phyloP scores from a whole-genome alignment of 2,113 vertebrate species.

The Hylia prasina region DNA sequence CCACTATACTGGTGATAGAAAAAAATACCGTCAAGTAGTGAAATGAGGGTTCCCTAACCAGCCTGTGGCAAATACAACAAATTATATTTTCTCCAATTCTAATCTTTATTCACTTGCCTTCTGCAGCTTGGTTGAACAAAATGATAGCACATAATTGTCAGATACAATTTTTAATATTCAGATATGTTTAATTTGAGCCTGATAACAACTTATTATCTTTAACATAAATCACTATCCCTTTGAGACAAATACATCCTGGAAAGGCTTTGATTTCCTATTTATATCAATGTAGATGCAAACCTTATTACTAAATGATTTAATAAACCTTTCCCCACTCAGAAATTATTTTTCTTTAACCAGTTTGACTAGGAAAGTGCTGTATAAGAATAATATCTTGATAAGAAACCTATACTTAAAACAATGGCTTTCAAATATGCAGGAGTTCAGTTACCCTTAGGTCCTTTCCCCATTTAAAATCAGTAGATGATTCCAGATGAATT shows the following conservation, averaged over 20 bases:
- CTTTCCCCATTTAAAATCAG: not conserved
- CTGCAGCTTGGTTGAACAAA: not conserved
- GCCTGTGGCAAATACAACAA: not conserved
- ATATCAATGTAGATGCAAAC: not conserved
- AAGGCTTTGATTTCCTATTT: not conserved
- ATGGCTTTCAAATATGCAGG: not conserved
- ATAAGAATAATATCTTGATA: not conserved
- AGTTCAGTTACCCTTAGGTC: not conserved
- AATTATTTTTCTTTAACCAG: not conserved
- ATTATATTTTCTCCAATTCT: not conserved
- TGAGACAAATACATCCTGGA: not conserved
- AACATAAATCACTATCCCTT: not conserved
- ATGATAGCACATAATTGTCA: not conserved
- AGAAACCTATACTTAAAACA: not conserved
- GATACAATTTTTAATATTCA: not conserved
- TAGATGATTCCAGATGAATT: not conserved
- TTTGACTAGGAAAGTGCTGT: not conserved
- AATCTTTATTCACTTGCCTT: not conserved
- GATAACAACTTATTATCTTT: not conserved
- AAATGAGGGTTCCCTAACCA: not conserved
- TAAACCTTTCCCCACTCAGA: not conserved
- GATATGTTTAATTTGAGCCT: not conserved
- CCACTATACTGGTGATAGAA: not conserved
- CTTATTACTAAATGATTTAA: not conserved
- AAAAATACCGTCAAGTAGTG: not conserved